phyloP scores from a whole-genome alignment of 1,140 invertebrate species.

The Rhagoletis zephyria region DNA sequence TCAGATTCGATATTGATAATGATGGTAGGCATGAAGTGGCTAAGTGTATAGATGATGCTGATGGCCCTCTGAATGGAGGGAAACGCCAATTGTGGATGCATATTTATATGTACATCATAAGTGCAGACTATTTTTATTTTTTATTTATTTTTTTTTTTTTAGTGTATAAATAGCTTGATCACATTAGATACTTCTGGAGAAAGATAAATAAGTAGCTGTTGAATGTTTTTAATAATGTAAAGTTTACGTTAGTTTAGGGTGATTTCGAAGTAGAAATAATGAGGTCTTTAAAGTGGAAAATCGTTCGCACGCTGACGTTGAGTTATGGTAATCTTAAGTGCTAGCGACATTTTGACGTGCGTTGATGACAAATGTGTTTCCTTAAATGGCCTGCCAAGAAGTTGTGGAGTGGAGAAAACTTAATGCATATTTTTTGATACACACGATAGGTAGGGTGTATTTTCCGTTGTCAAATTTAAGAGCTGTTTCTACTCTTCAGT shows the following conservation, averaged over 20 bases:
- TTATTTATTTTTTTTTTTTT: too few relatives aligned
- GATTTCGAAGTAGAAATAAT: background rate
- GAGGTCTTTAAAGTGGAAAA: background rate
- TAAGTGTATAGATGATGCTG: background rate
- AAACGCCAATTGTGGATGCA: background rate
- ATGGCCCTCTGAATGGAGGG: background rate
- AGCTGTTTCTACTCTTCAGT: too few relatives aligned
- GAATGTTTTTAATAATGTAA: conserved; percentile 10
- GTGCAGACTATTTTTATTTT: too few relatives aligned
- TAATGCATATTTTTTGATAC: background rate
- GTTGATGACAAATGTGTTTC: conserved; percentile 25
- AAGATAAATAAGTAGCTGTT: conserved; percentile 7
- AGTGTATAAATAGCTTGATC: background rate
- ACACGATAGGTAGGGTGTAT: too few relatives aligned
- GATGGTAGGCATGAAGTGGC: conserved; percentile 43
- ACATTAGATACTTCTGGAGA: background rate
- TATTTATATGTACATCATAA: background rate
- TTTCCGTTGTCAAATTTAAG: too few relatives aligned
- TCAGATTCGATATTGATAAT: conserved; percentile 34
- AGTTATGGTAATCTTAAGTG: conserved; percentile 68
- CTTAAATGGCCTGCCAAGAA: background rate
- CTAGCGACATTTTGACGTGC: conserved; percentile 62
- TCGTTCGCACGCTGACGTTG: conserved; percentile 58
- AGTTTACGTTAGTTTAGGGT: background rate
- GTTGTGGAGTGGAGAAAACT: background rate